phyloP scores from a whole-genome alignment of 1,140 invertebrate species.

The Mizuhopecten yessoensis region DNA sequence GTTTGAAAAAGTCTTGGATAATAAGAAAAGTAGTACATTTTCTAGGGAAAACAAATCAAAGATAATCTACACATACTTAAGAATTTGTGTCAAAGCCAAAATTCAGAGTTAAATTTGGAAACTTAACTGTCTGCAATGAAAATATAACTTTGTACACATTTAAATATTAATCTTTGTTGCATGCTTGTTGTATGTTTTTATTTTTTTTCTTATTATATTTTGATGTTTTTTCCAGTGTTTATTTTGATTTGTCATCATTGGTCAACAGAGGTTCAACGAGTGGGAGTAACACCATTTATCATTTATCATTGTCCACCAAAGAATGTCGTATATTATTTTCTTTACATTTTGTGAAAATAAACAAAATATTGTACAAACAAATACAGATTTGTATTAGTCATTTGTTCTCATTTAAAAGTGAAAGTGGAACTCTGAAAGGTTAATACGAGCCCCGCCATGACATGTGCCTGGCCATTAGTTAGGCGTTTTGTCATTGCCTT shows the following conservation, averaged over 20 bases:
- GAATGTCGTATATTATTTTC: slow-evolving; percentile 35
- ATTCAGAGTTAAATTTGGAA: too few relatives aligned
- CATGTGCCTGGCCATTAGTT: too few relatives aligned
- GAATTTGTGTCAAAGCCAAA: too few relatives aligned
- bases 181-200: background rate
- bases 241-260: background rate
- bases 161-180: background rate
- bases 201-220: background rate
- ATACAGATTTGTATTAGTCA: background rate
- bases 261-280: background rate
- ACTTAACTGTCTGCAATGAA: too few relatives aligned
- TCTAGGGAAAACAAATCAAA: too few relatives aligned
- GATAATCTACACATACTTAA: too few relatives aligned
- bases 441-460: too few relatives aligned
- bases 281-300: background rate
- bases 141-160: too few relatives aligned
- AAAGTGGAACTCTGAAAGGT: too few relatives aligned
- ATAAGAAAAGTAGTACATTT: too few relatives aligned
- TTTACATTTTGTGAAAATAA: slow-evolving; percentile 40
- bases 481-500: too few relatives aligned
- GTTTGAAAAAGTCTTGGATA: too few relatives aligned
- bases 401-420: background rate
- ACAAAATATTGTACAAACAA: background rate
- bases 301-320: background rate
- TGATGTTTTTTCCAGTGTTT: background rate